Evolutionary conservation across 2,113 vertebrate species (phyloP), one percentile per base, ranked within the genome.

Genomic region (Lepisosteus oculatus): DNA sequence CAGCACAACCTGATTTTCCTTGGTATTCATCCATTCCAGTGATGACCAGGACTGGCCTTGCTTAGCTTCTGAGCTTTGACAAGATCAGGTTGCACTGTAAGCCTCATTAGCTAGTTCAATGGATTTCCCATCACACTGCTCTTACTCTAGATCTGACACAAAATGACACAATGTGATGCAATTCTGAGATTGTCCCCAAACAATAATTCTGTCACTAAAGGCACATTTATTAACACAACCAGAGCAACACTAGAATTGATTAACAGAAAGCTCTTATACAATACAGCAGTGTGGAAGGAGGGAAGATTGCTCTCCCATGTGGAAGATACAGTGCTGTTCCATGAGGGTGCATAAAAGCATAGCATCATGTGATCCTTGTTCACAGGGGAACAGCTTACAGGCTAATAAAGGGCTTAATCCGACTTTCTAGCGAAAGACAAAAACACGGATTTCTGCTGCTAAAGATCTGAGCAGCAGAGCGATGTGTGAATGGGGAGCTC

Each of bases 341-440:
- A 77, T 67, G 76, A 78, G 69, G 72, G 71, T 71, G 78, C 67
- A 84, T 86, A 90, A 83, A 85, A 84, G 80, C 81, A 54, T 3
- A 0, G 75, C 80, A 84, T 91, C 87, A 85, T 85, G 85, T 89
- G 89, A 92, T 91, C 84, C 73, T 69, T 83, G 84, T 76, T 85
- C 83, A 86, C 89, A 88, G 85, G 87, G 85, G 79, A 89, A 84
- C 81, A 68, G 85, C 90, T 91, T 90, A 87, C 81, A 85, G 78
- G 81, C 86, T 80, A 77, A 83, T 81, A 87, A 93, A 90, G 84
- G 89, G 90, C 89, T 93, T 92, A 93, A 91, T 91, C 85, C 82
- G 86, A 84, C 87, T 94, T 89, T 90, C 86, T 92, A 90, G 82
- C 74, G 68, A 78, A 82, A 89, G 78, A 91, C 83, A 92, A 93